A percentile compares a stretch with the other conserved stretches of the same genome.
These are phyloP conservation scores for Beaufortia kweichowensis DNA, from an alignment of 2,113 vertebrate species.

Conservation along the genomic window DNA sequence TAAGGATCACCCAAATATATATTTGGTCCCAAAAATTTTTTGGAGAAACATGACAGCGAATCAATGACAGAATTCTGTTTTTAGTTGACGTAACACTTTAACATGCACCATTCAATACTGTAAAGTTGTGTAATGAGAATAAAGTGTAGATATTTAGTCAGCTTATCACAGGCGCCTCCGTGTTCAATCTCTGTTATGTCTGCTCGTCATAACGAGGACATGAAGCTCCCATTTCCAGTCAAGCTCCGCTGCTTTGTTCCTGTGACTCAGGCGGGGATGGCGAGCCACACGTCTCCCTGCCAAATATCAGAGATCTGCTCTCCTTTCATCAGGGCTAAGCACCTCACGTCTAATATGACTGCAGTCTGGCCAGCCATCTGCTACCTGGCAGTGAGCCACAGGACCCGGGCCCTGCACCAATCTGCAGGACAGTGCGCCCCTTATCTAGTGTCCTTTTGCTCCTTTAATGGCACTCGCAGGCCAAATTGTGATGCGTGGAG, in stretches of 20 bases:
- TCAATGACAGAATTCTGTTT: too few species aligned
- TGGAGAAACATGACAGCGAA: too few species aligned
- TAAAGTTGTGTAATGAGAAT: neutral
- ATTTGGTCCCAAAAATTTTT: too few species aligned
- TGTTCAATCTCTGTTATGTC: conserved; percentile 47
- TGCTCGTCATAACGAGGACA: conserved; percentile 52
- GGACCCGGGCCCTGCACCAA: conserved; percentile 51
- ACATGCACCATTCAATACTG: neutral
- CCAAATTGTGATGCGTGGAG: conserved; percentile 53
- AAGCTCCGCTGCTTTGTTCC: conserved; percentile 33
- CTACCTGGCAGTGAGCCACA: conserved; percentile 74
- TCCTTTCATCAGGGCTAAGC: conserved; percentile 70
- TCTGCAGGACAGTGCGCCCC: conserved; percentile 58
- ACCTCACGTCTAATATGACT: conserved; percentile 67
- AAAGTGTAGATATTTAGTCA: neutral
- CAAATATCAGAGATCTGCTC: conserved; percentile 59
- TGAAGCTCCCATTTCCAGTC: conserved; percentile 18
- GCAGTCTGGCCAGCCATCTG: conserved; percentile 77
- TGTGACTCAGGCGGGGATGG: conserved; percentile 20
- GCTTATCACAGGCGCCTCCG: conserved; percentile 6
- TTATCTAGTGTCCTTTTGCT: conserved; percentile 52
- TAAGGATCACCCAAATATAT: too few species aligned
- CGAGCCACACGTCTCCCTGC: conserved; percentile 41
- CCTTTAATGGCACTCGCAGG: conserved; percentile 56
- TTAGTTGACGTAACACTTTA: neutral